Conservation (phyloP, 2,113 vertebrate species). For the Campylomormyrus numenius region DNA sequence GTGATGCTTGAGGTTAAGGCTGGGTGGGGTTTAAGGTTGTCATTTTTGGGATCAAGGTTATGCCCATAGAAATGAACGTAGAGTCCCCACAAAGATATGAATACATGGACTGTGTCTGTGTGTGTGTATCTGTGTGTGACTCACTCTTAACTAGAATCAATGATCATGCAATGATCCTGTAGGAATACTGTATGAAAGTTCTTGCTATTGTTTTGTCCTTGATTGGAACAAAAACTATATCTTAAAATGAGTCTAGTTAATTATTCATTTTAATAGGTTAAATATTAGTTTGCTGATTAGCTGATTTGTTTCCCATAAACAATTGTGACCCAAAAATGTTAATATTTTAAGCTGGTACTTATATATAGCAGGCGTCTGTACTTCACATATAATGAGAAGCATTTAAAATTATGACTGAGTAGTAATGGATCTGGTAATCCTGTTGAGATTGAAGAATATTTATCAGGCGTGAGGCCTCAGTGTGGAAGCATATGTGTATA, state of each 20-base stretch:
- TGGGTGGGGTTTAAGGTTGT: background rate
- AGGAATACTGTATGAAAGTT: background rate
- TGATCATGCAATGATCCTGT: background rate
- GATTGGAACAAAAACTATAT: background rate
- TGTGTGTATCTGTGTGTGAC: background rate
- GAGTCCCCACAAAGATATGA: background rate
- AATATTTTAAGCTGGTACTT: background rate
- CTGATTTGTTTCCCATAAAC: background rate
- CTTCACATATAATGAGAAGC: background rate
- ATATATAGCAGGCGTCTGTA: background rate
- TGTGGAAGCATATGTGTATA: background rate
- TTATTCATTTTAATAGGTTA: background rate
- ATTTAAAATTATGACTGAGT: background rate
- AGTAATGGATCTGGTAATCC: background rate
- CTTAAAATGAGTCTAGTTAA: background rate
- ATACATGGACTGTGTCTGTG: background rate
- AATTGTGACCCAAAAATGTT: background rate
- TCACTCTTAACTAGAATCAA: constrained; percentile 7
- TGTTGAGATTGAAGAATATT: background rate
- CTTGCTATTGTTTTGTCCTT: background rate
- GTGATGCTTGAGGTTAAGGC: background rate
- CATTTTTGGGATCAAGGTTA: background rate
- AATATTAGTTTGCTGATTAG: background rate
- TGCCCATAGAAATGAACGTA: background rate
- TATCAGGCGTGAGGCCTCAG: background rate